Base-by-base conservation (phyloP, 2,113 vertebrate species). In the Dromaius novaehollandiae region DNA sequence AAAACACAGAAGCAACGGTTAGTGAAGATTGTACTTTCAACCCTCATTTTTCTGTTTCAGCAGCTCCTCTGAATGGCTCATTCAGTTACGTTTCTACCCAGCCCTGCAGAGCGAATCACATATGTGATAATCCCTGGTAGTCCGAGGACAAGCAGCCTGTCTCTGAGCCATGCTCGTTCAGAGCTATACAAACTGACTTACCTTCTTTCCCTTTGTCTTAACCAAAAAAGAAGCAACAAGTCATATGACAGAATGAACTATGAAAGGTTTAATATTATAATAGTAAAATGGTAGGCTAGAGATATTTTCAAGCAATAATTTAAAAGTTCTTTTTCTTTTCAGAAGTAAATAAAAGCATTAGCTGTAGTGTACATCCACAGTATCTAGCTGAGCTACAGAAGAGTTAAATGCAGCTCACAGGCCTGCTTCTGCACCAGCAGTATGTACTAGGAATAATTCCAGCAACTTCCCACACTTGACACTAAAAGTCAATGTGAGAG, bases 361-460 rank as follows among this genome's bases (percentile, higher is more conserved):
- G n/a, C 19, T 17, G 1, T 44, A 21, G 38, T 26, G 20, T 16
- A 36, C 78, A 50, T 30, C 76, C 51, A 42, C 36, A 58, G 84
- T 84, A 88, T 56, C 28, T 36, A 81, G 69, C 2, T 20, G 56
- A 92, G 38, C 19, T 44, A 56, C 5, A 32, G 9, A 70, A 58
- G 19, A 55, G 74, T 4, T 61, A 78, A 65, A 63, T 1, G 1
- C 14, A 1, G 0, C 4, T 50, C 44, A 55, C 1, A 21, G 51
- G 11, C n/a, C 88, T 74, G 26, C 34, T 46, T 18, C 69, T 53
- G 10, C 17, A 58, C 48, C 42, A 56, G 77, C 42, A 22, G 4
- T 1, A 0, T 25, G 69, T 55, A 86, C 75, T 53, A 66, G 40
- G 11, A 90, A 22, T 32, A 48, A 75, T 24, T 50, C 17, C 63